These are phyloP conservation scores for Oostethus manadensis DNA, from an alignment of 2,113 vertebrate genomes.

Conservation along the genomic window DNA sequence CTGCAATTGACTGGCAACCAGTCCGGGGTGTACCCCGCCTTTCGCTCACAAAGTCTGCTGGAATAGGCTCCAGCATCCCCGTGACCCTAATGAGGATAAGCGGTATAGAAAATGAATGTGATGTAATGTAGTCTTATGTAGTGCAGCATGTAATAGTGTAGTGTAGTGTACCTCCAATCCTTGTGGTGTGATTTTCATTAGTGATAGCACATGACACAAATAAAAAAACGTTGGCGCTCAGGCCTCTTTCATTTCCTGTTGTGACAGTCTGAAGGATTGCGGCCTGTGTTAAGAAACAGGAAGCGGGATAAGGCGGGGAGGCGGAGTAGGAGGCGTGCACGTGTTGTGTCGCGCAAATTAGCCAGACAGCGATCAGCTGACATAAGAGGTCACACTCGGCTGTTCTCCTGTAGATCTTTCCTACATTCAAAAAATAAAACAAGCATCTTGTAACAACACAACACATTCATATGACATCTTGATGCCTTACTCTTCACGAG, in stretches of 20 bases:
- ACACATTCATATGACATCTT: conserved; percentile 13
- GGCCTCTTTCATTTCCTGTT: conserved; percentile 68
- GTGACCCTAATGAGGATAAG: too few relatives aligned
- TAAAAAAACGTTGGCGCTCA: conserved; percentile 43
- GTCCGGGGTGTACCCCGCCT: too few relatives aligned
- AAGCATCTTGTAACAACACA: conserved; percentile 24
- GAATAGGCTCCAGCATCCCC: too few relatives aligned
- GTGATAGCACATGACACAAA: conserved; percentile 55
- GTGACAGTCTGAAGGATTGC: conserved; percentile 57
- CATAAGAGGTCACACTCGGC: conserved; percentile 27
- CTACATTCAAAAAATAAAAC: not conserved
- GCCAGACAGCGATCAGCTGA: conserved; percentile 13
- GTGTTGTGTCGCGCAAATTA: conserved; percentile 3
- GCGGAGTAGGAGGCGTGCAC: conserved; percentile 9
- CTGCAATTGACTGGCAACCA: too few relatives aligned
- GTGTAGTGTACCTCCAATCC: too few relatives aligned
- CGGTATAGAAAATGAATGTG: too few relatives aligned
- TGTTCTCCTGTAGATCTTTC: conserved; percentile 6
- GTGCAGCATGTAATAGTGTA: too few relatives aligned
- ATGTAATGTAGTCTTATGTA: too few relatives aligned
- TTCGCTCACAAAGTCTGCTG: too few relatives aligned
- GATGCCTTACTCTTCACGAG: too few relatives aligned
- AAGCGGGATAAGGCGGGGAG: conserved; percentile 50
- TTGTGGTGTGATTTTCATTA: conserved; percentile 61
- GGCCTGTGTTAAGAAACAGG: conserved; percentile 48